Evolutionary conservation across 2,888 invertebrate genomes (phyloP).

Genomic region (Perizoma flavofasciatum): DNA sequence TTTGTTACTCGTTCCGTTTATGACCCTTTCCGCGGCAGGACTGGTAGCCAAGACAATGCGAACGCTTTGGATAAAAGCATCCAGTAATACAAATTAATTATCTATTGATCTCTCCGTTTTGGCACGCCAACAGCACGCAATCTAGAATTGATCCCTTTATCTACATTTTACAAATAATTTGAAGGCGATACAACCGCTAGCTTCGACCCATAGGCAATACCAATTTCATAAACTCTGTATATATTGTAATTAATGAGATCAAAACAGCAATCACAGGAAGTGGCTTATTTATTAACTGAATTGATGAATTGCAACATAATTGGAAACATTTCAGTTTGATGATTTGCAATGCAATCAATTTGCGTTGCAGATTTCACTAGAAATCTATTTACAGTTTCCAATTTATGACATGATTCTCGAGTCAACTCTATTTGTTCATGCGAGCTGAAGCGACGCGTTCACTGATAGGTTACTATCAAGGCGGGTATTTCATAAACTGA

Average conservation of each 20-base stretch:
- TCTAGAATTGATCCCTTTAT: slow-evolving; percentile 1
- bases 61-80: slow-evolving; percentile 29
- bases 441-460: slow-evolving; percentile 8
- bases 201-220: neutral
- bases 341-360: slow-evolving; percentile 3
- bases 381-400: slow-evolving; percentile 13
- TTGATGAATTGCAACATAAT: slow-evolving; percentile 6
- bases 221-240: neutral
- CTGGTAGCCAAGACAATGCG: slow-evolving; percentile 30
- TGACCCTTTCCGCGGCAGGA: slow-evolving; percentile 36
- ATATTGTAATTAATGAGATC: slow-evolving; percentile 7
- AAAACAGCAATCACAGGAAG: neutral
- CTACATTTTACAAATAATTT: slow-evolving; percentile 2
- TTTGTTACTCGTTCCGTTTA: slow-evolving; percentile 47
- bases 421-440: slow-evolving; percentile 10
- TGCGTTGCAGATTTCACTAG: neutral
- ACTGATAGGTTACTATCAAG: slow-evolving; percentile 17
- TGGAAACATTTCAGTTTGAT: slow-evolving; percentile 4
- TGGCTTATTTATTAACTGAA: slow-evolving; percentile 6
- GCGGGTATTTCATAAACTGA: slow-evolving; percentile 43
- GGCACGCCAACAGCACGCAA: slow-evolving; percentile 10
- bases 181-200: neutral
- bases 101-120: slow-evolving; percentile 28
- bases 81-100: slow-evolving; percentile 32
- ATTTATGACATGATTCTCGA: slow-evolving; percentile 9